Percentiles rank a stretch among this genome's conserved stretches.
These are phyloP conservation scores for Nasalis larvatus DNA, from an alignment of 2,113 vertebrate genomes.

Conservation along the genomic window DNA sequence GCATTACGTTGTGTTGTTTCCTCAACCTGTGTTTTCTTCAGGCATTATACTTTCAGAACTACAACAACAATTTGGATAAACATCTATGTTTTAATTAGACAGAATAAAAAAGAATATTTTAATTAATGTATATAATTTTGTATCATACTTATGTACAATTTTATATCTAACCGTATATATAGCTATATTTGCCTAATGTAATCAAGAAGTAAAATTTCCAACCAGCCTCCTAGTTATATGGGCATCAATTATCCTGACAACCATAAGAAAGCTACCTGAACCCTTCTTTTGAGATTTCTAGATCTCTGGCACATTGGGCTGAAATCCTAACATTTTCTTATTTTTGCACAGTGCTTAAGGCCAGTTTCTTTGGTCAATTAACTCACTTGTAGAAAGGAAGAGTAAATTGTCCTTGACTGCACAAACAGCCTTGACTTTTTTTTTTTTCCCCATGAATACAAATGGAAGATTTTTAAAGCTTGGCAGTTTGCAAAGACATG, in stretches of 20 bases:
- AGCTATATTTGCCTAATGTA: not conserved
- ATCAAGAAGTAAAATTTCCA: constrained; percentile 22
- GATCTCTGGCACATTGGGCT: constrained; percentile 1
- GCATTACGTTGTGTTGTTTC: too few species aligned
- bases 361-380: constrained; percentile 72
- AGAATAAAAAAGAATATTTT: not conserved
- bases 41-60: not conserved
- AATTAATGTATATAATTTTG: not conserved
- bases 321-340: constrained; percentile 48
- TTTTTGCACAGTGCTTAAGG: constrained; percentile 59
- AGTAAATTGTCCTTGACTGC: constrained; percentile 74
- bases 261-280: not conserved
- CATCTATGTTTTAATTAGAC: not conserved
- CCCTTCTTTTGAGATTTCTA: not conserved
- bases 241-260: not conserved
- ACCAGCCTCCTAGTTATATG: not conserved
- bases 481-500: constrained; percentile 68
- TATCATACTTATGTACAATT: not conserved
- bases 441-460: constrained; percentile 54
- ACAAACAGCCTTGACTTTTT: constrained; percentile 62
- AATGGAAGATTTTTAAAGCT: constrained; percentile 72
- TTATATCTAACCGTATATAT: not conserved
- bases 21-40: not conserved
- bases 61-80: not conserved
- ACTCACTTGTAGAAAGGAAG: constrained; percentile 58